Base-by-base conservation (phyloP, 2,888 invertebrate species). In the Hydriomena furcata region DNA sequence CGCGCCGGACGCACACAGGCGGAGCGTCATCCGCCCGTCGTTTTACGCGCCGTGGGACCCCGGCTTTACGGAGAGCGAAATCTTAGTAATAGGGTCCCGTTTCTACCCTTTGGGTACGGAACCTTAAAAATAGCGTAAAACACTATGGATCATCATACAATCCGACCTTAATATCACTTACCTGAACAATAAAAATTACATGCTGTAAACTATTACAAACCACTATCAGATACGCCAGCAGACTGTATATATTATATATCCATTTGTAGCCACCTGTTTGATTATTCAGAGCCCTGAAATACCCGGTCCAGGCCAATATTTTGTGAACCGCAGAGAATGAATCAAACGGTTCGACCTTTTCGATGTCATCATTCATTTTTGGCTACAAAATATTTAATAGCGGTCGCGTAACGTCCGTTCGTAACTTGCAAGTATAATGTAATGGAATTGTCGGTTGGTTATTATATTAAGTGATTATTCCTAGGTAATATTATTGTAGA, bases 131-230 rank as follows among this genome's bases (percentile, higher is more conserved):
- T n/a, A n/a, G n/a, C n/a, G n/a, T n/a, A n/a, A n/a, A n/a, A n/a
- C n/a, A n/a, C n/a, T n/a, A n/a, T n/a, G n/a, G n/a, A 17, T 17
- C 17, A 17, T 17, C 8, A 27, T 8, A n/a, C 2, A 27, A 27
- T n/a, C 17, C n/a, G n/a, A n/a, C n/a, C n/a, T n/a, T 17, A 17
- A 1, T 7, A 20, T 11, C 10, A 20, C 41, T 35, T 30, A 72
- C 77, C 68, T 67, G 63, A 30, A 53, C 45, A n/a, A 61, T 60
- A 52, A 61, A 76, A 40, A 61, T 56, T 6, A 75, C 44, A 65
- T 73, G 70, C 11, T 52, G 48, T 38, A 66, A 0, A 58, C 64
- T 71, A 43, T 48, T 67, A 6, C 51, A 6, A 6, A 58, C 0
- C 3, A 37, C 7, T 11, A 67, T 11, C 4, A 65, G 4, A 31